Evolutionary conservation across 2,113 vertebrate genomes (phyloP).

Genomic region (Monopterus albus): DNA sequence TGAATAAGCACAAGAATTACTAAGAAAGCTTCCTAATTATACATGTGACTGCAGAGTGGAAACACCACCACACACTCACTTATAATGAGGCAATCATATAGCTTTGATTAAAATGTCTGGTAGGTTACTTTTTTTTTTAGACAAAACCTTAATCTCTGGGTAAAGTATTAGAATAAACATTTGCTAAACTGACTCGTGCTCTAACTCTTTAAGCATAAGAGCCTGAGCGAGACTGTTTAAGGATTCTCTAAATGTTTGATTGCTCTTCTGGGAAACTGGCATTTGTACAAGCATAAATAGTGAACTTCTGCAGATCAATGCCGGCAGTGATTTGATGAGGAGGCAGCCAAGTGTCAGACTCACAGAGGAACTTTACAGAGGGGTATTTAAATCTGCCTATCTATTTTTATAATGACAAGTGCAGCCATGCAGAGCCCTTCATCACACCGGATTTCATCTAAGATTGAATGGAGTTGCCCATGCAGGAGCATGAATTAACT

Average conservation of each 20-base stretch:
- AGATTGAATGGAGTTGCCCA: conserved; percentile 30
- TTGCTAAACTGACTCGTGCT: background rate
- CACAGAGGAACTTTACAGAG: conserved; percentile 31
- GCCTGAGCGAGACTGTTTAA: background rate
- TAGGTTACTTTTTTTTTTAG: background rate
- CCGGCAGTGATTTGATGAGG: conserved; percentile 36
- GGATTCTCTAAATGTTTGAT: conserved; percentile 33
- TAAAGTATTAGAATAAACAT: background rate
- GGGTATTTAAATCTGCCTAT: conserved; percentile 53
- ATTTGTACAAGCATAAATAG: conserved; percentile 20
- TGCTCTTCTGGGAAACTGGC: conserved; percentile 41
- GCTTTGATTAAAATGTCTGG: background rate
- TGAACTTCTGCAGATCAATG: conserved; percentile 20
- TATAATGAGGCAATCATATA: too few relatives aligned
- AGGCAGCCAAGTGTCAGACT: conserved; percentile 49
- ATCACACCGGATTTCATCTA: conserved; percentile 42
- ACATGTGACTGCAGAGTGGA: background rate
- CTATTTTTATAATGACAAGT: conserved; percentile 57
- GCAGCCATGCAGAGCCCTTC: conserved; percentile 49
- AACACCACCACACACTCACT: background rate
- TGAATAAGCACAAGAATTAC: background rate
- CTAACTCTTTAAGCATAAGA: background rate
- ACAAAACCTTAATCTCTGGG: background rate
- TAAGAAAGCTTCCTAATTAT: background rate
- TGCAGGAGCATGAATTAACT: background rate